phyloP scores from a whole-genome alignment of 2,888 invertebrate species.

The Luperina testacea region DNA sequence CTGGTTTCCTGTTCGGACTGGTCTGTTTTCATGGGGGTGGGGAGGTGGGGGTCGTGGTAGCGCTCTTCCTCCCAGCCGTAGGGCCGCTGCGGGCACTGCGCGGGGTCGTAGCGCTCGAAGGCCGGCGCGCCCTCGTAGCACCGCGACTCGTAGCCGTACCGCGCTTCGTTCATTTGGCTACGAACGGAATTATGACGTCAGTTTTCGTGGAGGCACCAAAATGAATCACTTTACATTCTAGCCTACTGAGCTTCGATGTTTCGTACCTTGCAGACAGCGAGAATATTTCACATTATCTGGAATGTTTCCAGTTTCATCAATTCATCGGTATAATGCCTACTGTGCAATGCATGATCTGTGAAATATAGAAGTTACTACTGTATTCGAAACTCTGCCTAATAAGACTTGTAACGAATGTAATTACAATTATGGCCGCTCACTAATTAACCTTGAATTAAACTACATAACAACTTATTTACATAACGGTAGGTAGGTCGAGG shows the following conservation, averaged over 20 bases:
- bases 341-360: neutral
- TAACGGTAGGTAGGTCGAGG: neutral
- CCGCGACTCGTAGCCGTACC: conserved; percentile 88
- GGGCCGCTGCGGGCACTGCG: conserved; percentile 87
- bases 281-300: neutral
- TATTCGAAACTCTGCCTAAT: conserved; percentile 1
- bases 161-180: conserved; percentile 91
- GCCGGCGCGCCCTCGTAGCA: conserved; percentile 89
- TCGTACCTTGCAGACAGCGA: neutral
- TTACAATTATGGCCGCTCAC: conserved; percentile 29
- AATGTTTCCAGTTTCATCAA: conserved; percentile 2
- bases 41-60: conserved; percentile 90
- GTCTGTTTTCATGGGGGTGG: conserved; percentile 93
- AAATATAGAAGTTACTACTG: conserved; percentile 5
- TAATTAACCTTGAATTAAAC: conserved; percentile 41
- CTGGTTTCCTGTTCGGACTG: conserved; percentile 91
- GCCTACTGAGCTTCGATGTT: neutral
- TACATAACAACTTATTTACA: conserved; percentile 22
- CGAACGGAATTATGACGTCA: conserved; percentile 53
- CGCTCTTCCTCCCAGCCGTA: conserved; percentile 91
- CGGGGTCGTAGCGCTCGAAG: conserved; percentile 89
- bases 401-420: conserved; percentile 19
- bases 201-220: conserved; percentile 15
- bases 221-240: neutral
- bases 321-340: neutral